Base-by-base conservation (phyloP, 2,888 invertebrate species). In the Drosophila suboccidentalis region DNA sequence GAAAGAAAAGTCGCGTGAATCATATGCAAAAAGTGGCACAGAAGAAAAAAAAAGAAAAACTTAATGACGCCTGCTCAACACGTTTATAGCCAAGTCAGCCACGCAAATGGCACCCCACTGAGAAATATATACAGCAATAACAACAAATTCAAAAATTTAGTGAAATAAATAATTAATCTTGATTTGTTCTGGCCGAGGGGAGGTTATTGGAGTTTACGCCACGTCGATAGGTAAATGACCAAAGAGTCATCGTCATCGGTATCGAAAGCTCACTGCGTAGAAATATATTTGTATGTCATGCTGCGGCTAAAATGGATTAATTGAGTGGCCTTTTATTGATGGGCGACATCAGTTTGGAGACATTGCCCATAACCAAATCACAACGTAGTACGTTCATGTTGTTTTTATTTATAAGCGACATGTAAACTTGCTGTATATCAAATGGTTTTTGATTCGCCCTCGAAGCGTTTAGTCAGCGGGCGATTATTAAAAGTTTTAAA, bases 201-300 rank as follows among this genome's bases (percentile, higher is more conserved):
- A 58, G 57, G 41, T 50, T 47, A 55, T 62, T 53, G 43, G 29
- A 55, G 38, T 65, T 68, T 73, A 75, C 70, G 69, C 76, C 32
- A 29, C 61, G 69, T 47, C 78, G 46, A 78, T 74, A 86, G 83
- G 86, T 86, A 86, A 83, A 86, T 86, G 86, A 80, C 82, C 86
- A 83, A 69, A 69, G 63, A 71, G 66, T 63, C 69, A 75, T 73
- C 64, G 55, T 19, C 44, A 26, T 57, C 39, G 26, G 34, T n/a
- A 58, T 54, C 64, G 11, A 34, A 51, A 51, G 36, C 50, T 8
- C 38, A 49, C 17, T 41, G 59, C 51, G 58, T 51, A 47, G 60
- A 46, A 39, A 22, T 19, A 57, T 39, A 38, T 46, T 73, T 69
- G 8, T 29, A 29, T 8, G 67, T 70, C 71, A 71, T 68, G 79